Conservation (phyloP, 1,140 invertebrate genomes). For the Drosophila lini region DNA sequence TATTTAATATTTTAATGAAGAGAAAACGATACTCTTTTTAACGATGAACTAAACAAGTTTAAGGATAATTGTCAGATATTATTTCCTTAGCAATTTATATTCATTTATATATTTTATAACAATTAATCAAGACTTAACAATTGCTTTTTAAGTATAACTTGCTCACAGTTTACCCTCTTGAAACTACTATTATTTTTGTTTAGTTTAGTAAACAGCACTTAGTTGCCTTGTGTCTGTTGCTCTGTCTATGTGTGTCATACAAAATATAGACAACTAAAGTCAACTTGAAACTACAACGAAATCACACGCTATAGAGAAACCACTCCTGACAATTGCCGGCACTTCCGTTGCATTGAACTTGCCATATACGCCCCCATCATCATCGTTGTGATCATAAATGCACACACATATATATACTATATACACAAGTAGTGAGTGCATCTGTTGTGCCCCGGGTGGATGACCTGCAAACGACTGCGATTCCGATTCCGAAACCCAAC, state of each 20-base stretch:
- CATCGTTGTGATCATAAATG: conserved; percentile 22
- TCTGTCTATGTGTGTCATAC: conserved; percentile 25
- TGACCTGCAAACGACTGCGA: conserved; percentile 56
- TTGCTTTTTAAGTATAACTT: not conserved
- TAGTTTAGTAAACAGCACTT: not conserved
- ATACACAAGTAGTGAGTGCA: conserved; percentile 25
- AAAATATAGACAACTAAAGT: conserved; percentile 23
- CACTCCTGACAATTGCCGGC: conserved; percentile 73
- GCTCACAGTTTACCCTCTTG: not conserved
- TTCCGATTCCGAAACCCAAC: conserved; percentile 18
- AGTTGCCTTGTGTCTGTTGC: not conserved
- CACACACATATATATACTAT: conserved; percentile 6
- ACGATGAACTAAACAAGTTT: too few relatives aligned
- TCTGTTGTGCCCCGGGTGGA: conserved; percentile 51
- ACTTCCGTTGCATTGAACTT: conserved; percentile 79
- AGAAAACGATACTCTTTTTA: too few relatives aligned
- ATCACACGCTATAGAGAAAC: conserved; percentile 39
- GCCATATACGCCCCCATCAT: conserved; percentile 54
- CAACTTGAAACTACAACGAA: conserved; percentile 16
- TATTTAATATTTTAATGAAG: not conserved
- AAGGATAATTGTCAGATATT: too few relatives aligned
- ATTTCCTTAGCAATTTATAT: not conserved
- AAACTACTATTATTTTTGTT: not conserved
- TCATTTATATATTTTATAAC: too few relatives aligned
- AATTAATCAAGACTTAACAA: not conserved